phyloP scores from a whole-genome alignment of 1,140 invertebrate species.

The Drosophila repleta region DNA sequence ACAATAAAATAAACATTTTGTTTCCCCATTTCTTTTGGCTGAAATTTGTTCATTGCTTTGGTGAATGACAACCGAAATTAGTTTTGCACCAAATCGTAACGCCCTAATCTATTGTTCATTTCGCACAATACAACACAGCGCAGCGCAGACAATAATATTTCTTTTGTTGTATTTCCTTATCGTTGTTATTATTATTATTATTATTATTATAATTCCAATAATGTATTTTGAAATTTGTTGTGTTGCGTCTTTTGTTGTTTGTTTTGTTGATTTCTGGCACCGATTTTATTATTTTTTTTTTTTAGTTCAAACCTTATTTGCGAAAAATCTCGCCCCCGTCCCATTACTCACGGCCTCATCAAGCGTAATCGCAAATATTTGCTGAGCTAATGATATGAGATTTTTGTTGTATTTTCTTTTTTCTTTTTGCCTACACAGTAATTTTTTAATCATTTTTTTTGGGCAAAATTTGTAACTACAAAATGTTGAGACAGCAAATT shows the following conservation, averaged over 20 bases:
- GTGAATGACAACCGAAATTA: conserved; percentile 20
- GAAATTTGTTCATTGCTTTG: background rate
- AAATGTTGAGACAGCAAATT: conserved; percentile 29
- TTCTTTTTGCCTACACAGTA: conserved; percentile 9
- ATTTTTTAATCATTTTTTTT: conserved; percentile 27
- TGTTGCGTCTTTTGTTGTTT: conserved; percentile 16
- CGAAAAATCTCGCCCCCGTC: background rate
- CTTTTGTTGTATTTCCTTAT: conserved; percentile 31
- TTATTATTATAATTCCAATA: conserved; percentile 38
- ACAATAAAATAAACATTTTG: background rate
- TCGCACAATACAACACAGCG: conserved; percentile 30
- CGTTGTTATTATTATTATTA: conserved; percentile 30
- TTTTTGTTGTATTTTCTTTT: background rate
- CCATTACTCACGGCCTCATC: background rate
- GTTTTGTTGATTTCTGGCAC: conserved; percentile 24
- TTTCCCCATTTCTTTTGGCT: background rate
- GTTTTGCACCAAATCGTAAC: conserved; percentile 26
- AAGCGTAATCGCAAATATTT: conserved; percentile 63
- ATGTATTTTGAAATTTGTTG: conserved; percentile 61
- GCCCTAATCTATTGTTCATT: conserved; percentile 27
- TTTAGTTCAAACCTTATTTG: conserved; percentile 16
- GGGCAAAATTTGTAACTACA: conserved; percentile 21
- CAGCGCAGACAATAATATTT: background rate
- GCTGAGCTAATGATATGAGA: conserved; percentile 44
- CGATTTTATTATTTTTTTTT: conserved; percentile 6